Percentiles rank a stretch among this genome's conserved stretches.
Conservation (phyloP, 2,888 invertebrate species). For the Uloborus plumipes region DNA sequence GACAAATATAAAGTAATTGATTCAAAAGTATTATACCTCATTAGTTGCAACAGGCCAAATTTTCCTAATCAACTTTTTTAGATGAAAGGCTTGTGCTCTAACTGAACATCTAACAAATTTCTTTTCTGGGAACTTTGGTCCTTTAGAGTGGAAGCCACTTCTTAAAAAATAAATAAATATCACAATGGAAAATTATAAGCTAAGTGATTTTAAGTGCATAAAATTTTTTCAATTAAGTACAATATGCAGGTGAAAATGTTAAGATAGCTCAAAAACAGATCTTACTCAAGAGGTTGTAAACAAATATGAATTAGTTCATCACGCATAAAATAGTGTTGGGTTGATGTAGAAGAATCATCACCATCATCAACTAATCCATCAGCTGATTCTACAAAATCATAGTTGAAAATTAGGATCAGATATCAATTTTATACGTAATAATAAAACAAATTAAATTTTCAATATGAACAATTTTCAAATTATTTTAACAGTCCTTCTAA, state of each 20-base stretch:
- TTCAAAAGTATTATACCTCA: conserved; percentile 36
- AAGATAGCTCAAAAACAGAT: background rate
- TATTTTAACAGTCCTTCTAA: no score
- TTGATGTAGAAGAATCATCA: conserved; percentile 42
- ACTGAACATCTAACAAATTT: conserved; percentile 64
- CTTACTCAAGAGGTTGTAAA: conserved; percentile 61
- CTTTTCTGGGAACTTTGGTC: conserved; percentile 44
- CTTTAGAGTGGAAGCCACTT: conserved; percentile 39
- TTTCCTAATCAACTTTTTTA: conserved; percentile 61
- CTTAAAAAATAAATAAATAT: conserved; percentile 16
- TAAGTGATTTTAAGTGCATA: background rate
- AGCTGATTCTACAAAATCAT: conserved; percentile 27
- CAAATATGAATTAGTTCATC: conserved; percentile 65
- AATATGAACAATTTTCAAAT: no score
- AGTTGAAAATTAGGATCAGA: background rate
- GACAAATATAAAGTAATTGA: background rate
- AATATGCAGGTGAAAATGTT: background rate
- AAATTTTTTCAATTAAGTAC: background rate
- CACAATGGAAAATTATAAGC: background rate
- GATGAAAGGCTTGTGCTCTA: conserved; percentile 63
- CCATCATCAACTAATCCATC: conserved; percentile 41
- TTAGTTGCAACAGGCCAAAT: conserved; percentile 59
- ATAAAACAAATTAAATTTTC: no score
- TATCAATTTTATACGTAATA: no score
- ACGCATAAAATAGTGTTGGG: conserved; percentile 62